These are phyloP conservation scores for Neodiprion fabricii DNA, from an alignment of 1,140 invertebrate species.

Conservation along the genomic window DNA sequence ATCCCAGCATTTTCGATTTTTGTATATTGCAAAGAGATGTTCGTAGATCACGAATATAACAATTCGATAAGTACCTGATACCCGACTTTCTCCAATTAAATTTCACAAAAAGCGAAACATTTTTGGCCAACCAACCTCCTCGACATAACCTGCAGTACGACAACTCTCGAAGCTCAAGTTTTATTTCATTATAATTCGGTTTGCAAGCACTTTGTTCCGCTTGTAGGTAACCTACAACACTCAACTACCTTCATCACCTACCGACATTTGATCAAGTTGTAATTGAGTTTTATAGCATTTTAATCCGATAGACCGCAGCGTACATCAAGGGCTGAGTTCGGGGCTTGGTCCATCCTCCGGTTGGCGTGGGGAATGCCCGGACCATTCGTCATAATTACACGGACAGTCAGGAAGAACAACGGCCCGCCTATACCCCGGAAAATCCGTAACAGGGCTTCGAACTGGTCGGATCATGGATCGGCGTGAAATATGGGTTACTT, in stretches of 20 bases:
- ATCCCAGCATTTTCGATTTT: too few relatives aligned
- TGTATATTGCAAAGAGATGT: too few relatives aligned
- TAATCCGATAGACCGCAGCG: conserved; percentile 41
- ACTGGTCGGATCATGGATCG: not conserved
- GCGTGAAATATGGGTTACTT: not conserved
- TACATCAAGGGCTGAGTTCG: not conserved
- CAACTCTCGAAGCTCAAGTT: too few relatives aligned
- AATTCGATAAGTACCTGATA: too few relatives aligned
- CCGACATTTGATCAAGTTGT: conserved; percentile 41
- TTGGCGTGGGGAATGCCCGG: conserved; percentile 27
- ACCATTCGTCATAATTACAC: conserved; percentile 51
- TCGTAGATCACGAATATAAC: too few relatives aligned
- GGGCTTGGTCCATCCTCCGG: not conserved
- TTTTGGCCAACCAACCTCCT: too few relatives aligned
- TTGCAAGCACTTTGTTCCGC: not conserved
- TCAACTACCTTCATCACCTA: conserved; percentile 28
- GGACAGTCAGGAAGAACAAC: conserved; percentile 43
- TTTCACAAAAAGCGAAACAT: too few relatives aligned
- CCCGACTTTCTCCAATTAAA: too few relatives aligned
- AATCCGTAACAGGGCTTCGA: not conserved
- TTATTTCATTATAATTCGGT: too few relatives aligned
- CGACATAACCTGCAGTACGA: too few relatives aligned
- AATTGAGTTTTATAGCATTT: conserved; percentile 54
- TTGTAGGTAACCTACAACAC: conserved; percentile 30
- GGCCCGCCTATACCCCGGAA: not conserved